Evolutionary conservation across 2,797 vertebrate species (phyloP), one percentile per base, ranked within the genome.

Genomic region (Merluccius polli): DNA sequence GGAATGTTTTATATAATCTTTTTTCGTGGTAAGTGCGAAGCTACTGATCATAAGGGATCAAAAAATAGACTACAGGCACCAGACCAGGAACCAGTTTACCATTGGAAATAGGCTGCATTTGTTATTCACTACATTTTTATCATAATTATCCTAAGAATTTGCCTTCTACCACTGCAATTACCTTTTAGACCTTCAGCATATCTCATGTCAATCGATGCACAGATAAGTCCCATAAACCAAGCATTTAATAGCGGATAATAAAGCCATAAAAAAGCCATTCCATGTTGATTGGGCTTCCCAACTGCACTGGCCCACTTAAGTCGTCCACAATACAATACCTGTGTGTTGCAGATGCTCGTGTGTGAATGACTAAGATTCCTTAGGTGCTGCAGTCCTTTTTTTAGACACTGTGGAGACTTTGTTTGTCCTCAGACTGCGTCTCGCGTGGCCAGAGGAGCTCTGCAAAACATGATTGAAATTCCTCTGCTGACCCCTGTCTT

Each of bases 351-450:
- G 73, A 74, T 52, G 41, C 21, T 27, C 12, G 24, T 75, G 30
- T 71, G 67, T 70, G 67, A 59, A 33, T 71, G 18, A 33, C 27
- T 70, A 4, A 21, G 48, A 70, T 41, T 69, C 38, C 29, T 29
- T 33, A 69, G 31, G 59, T 48, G 31, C 68, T 71, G 13, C 10
- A 7, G 31, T 75, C 36, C 48, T 16, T 44, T 63, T 78, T 75
- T 75, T 67, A 72, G 31, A 68, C 38, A 11, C 30, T 70, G 29
- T 73, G 69, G n/a, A 65, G 24, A 36, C 48, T 2, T 24, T 74
- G 29, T 63, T 68, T 38, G 77, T 48, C 41, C 41, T 52, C 18
- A 73, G 72, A 78, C 52, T 27, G 48, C 31, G 33, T 65, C 76
- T 73, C 1, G 9, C 27, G 33, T 44, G 75, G 35, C 35, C 5